Percentiles rank a stretch among this genome's conserved stretches.
Conservation (phyloP, 2,888 invertebrate genomes). For the Mythimna loreyi region DNA sequence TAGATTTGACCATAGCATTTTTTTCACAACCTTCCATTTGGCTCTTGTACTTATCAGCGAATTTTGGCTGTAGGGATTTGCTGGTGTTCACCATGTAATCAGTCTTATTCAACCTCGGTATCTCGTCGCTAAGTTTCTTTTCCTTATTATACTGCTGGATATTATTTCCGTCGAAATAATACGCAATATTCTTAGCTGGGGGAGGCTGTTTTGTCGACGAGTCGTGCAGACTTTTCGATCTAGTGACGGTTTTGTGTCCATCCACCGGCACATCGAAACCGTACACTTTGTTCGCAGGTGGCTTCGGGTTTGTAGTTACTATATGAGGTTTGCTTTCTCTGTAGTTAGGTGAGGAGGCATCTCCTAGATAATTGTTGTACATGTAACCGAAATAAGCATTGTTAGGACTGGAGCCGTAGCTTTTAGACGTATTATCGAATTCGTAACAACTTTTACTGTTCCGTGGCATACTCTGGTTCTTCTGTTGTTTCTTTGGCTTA, state of each 20-base stretch:
- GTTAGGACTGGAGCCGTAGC: slow-evolving; percentile 92
- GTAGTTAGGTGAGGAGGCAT: slow-evolving; percentile 75
- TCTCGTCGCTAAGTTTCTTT: slow-evolving; percentile 88
- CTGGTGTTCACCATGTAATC: slow-evolving; percentile 89
- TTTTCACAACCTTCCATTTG: slow-evolving; percentile 86
- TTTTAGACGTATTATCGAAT: slow-evolving; percentile 91
- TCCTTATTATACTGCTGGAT: slow-evolving; percentile 82
- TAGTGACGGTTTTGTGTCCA: slow-evolving; percentile 86
- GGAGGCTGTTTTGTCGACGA: slow-evolving; percentile 82
- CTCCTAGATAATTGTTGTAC: slow-evolving; percentile 86
- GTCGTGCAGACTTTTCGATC: slow-evolving; percentile 87
- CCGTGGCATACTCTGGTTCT: slow-evolving; percentile 78
- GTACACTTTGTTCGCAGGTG: slow-evolving; percentile 78
- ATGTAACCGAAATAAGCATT: slow-evolving; percentile 90
- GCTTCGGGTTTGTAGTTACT: slow-evolving; percentile 68
- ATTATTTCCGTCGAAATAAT: slow-evolving; percentile 88
- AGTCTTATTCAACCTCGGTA: slow-evolving; percentile 90
- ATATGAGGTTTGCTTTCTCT: slow-evolving; percentile 69
- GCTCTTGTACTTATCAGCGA: slow-evolving; percentile 84
- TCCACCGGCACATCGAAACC: slow-evolving; percentile 83
- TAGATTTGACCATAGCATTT: slow-evolving; percentile 86
- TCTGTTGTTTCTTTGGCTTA: slow-evolving; percentile 82
- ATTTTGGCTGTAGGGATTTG: slow-evolving; percentile 86
- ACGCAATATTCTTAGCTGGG: slow-evolving; percentile 87
- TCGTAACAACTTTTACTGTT: slow-evolving; percentile 88